Percentiles rank a stretch among this genome's conserved stretches.
Evolutionary conservation across 2,888 invertebrate genomes (phyloP).

Genomic region (Atrina japonica): DNA sequence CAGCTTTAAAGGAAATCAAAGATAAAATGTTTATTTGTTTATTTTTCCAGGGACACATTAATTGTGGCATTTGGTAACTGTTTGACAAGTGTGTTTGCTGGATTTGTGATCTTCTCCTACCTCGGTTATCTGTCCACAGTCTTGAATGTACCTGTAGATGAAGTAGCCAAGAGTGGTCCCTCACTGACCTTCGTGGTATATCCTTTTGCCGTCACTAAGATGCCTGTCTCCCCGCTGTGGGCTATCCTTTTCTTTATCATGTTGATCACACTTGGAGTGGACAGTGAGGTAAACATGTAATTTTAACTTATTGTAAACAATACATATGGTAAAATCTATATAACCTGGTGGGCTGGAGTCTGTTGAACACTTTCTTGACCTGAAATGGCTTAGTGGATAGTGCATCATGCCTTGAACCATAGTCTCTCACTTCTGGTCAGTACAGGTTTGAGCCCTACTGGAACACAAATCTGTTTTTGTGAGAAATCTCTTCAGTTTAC

Average conservation of each 20-base stretch:
- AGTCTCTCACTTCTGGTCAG: too few relatives aligned
- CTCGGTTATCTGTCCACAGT: constrained; percentile 73
- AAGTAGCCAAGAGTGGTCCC: constrained; percentile 74
- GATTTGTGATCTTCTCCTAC: constrained; percentile 79
- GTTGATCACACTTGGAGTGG: constrained; percentile 75
- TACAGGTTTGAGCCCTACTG: too few relatives aligned
- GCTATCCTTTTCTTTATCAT: constrained; percentile 76
- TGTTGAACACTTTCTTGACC: not conserved
- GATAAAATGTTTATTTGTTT: too few relatives aligned
- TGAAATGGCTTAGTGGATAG: too few relatives aligned
- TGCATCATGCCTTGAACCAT: too few relatives aligned
- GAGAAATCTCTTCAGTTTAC: too few relatives aligned
- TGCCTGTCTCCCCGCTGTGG: constrained; percentile 73
- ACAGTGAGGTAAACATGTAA: constrained; percentile 71
- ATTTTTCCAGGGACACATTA: constrained; percentile 71
- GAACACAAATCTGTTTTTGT: too few relatives aligned
- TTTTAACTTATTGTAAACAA: not conserved
- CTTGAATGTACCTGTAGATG: constrained; percentile 65
- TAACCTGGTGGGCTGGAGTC: too few relatives aligned
- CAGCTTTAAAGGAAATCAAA: too few relatives aligned
- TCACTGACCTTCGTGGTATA: constrained; percentile 77
- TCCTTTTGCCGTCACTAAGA: constrained; percentile 73
- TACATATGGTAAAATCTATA: too few relatives aligned
- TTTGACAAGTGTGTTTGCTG: constrained; percentile 78
- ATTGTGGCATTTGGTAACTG: constrained; percentile 76